Percentiles rank a stretch among this genome's conserved stretches.
Conservation (phyloP, 2,113 vertebrate genomes). For the Microcebus tavaratra region DNA sequence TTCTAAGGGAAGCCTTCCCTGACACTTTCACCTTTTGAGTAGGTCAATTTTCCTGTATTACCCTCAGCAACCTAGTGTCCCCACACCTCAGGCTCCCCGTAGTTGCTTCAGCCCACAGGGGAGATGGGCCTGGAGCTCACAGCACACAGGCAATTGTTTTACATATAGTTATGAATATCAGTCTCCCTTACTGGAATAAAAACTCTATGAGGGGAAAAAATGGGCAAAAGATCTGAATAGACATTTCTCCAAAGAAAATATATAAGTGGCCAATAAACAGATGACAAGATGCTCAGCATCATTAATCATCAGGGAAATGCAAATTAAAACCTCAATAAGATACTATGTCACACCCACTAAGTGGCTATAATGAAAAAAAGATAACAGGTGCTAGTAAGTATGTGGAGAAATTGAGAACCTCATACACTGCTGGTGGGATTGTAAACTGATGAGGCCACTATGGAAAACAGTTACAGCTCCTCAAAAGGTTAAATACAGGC, state of each 20-base stretch:
- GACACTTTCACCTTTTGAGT: background rate
- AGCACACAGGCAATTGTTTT: background rate
- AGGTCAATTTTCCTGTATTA: background rate
- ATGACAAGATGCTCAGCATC: background rate
- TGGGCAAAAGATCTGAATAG: background rate
- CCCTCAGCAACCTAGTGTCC: background rate
- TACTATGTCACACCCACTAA: background rate
- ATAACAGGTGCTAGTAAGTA: background rate
- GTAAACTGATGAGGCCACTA: background rate
- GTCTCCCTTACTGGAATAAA: background rate
- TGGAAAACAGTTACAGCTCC: background rate
- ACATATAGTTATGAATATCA: background rate
- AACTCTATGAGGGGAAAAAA: background rate
- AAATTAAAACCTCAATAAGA: background rate
- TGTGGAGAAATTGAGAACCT: background rate
- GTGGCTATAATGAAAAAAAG: background rate
- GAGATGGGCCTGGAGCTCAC: background rate
- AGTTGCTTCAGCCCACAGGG: no score
- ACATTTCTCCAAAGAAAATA: background rate
- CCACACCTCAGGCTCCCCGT: background rate
- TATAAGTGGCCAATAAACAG: background rate
- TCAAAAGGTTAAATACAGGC: background rate
- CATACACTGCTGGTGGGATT: background rate
- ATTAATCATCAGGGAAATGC: background rate
- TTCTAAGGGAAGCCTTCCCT: background rate